These are phyloP conservation scores for Drosophila albomicans DNA, from an alignment of 1,140 invertebrate species.

Conservation along the genomic window DNA sequence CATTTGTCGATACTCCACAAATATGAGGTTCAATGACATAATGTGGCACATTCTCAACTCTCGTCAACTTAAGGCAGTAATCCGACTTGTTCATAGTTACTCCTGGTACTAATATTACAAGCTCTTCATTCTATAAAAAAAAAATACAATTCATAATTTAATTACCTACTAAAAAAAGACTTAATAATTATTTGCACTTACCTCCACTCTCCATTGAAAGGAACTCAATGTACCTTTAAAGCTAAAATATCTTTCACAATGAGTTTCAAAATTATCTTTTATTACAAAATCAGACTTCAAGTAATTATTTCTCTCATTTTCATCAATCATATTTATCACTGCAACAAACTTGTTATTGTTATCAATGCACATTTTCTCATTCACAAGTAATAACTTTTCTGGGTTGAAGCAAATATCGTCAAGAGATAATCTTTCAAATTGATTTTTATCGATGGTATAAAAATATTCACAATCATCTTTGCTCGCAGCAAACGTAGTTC, in stretches of 20 bases:
- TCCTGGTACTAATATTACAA: no score
- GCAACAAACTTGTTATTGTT: neutral
- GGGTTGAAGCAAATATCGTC: conserved; percentile 9
- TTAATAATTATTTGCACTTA: neutral
- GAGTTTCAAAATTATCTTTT: neutral
- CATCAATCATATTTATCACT: neutral
- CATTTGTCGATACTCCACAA: neutral
- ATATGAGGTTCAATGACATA: neutral
- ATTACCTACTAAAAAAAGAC: no score
- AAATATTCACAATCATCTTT: neutral
- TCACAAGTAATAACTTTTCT: neutral
- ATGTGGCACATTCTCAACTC: neutral
- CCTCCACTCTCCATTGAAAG: neutral
- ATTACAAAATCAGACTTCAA: neutral
- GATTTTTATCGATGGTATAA: neutral
- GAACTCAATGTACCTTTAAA: neutral
- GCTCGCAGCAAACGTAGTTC: neutral
- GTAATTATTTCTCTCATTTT: neutral
- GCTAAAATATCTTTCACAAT: neutral
- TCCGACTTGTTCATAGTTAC: no score
- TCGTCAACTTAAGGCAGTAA: neutral
- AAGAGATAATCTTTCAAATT: neutral
- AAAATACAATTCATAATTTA: no score
- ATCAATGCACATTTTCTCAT: neutral
- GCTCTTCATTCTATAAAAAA: no score